Evolutionary conservation across 2,113 vertebrate species (phyloP).

Genomic region (Scomber colias): DNA sequence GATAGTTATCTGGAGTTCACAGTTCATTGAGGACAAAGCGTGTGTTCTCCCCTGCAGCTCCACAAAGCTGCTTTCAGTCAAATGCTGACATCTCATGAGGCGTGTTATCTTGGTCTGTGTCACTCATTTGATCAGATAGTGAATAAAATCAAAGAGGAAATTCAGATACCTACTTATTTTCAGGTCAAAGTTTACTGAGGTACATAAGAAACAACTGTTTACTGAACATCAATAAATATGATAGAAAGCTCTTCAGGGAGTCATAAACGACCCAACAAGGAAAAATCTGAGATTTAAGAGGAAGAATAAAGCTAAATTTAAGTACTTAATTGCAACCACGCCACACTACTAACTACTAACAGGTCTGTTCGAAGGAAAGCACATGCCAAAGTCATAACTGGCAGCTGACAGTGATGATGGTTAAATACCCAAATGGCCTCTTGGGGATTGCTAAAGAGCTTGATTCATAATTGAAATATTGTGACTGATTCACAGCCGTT

Average conservation of each 20-base stretch:
- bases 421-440: slow-evolving; percentile 17
- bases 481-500: slow-evolving; percentile 5
- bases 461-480: slow-evolving; percentile 18
- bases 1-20: slow-evolving; percentile 47
- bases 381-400: slow-evolving; percentile 10
- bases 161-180: background rate
- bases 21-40: slow-evolving; percentile 46
- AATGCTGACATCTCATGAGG: slow-evolving; percentile 40
- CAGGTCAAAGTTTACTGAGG: background rate
- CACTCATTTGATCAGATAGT: background rate
- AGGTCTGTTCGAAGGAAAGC: background rate
- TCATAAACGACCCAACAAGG: background rate
- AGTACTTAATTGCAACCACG: no score
- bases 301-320: background rate
- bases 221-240: background rate
- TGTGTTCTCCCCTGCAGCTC: slow-evolving; percentile 21
- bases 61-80: slow-evolving; percentile 30
- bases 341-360: background rate
- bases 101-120: background rate
- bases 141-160: background rate
- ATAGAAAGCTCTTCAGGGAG: background rate
- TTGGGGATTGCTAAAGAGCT: slow-evolving; percentile 7
- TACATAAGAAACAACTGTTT: background rate
- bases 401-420: slow-evolving; percentile 40
- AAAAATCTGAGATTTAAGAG: slow-evolving; percentile 3